Conservation (phyloP, 2,113 vertebrate species). For the Naja naja region DNA sequence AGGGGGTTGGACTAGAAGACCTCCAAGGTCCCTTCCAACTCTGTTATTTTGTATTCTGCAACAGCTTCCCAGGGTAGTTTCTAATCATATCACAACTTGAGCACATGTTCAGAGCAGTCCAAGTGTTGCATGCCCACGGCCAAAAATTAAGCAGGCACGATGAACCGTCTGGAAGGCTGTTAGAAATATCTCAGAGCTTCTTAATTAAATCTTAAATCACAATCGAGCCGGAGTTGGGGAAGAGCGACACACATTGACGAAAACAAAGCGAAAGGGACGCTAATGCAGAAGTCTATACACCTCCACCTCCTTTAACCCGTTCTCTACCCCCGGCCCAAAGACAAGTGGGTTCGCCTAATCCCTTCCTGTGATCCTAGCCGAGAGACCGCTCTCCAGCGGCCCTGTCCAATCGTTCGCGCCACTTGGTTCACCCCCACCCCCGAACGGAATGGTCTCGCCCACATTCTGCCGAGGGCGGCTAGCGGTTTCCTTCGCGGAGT, state of each 20-base stretch:
- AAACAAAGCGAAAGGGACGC: background rate
- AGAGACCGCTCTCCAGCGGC: background rate
- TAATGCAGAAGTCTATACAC: background rate
- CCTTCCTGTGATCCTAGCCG: conserved; percentile 12
- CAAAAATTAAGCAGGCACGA: no score
- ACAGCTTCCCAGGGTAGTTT: background rate
- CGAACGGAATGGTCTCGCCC: background rate
- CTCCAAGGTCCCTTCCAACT: no score
- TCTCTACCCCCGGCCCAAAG: background rate
- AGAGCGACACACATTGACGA: background rate
- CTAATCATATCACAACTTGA: background rate
- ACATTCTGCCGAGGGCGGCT: background rate
- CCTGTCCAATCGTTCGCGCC: background rate
- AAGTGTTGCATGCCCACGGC: background rate
- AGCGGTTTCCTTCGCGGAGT: background rate
- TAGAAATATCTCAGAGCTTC: background rate
- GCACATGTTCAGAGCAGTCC: background rate
- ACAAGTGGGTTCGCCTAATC: background rate
- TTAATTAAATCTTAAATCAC: background rate
- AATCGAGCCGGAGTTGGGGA: background rate
- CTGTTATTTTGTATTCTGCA: no score
- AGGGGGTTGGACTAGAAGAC: no score
- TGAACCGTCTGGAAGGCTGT: background rate
- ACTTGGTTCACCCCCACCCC: background rate
- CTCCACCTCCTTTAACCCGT: background rate